Evolutionary conservation across 2,797 vertebrate genomes (phyloP).

Genomic region (Crypturellus tataupa): DNA sequence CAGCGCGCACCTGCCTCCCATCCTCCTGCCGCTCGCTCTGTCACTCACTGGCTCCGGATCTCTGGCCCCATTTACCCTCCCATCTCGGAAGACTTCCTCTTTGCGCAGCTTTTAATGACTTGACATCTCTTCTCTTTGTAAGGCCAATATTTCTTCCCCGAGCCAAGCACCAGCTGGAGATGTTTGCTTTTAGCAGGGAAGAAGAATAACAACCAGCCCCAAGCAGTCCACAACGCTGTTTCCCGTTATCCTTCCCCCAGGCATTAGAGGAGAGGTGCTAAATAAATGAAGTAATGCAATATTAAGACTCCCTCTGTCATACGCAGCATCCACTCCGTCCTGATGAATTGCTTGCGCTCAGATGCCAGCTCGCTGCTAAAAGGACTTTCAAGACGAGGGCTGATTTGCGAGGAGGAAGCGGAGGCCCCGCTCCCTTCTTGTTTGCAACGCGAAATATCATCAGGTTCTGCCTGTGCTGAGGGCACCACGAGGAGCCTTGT

Average conservation of each 20-base stretch:
- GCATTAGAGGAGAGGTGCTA: slow-evolving; percentile 33
- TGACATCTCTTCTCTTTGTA: background rate
- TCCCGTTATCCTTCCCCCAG: slow-evolving; percentile 30
- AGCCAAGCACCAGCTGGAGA: slow-evolving; percentile 21
- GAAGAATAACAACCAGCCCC: background rate
- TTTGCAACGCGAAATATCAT: background rate
- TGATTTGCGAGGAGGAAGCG: background rate
- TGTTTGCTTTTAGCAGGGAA: slow-evolving; percentile 15
- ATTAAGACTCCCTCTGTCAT: slow-evolving; percentile 23
- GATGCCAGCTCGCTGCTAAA: background rate
- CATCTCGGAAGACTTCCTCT: background rate
- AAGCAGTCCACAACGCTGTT: background rate
- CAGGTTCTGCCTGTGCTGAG: background rate
- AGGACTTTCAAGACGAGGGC: background rate
- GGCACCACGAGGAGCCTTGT: too few relatives aligned
- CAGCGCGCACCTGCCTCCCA: accelerated
- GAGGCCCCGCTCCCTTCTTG: accelerated
- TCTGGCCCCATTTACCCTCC: background rate
- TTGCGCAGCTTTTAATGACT: slow-evolving; percentile 15
- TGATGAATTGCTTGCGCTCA: background rate
- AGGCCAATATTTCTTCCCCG: background rate
- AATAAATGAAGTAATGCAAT: slow-evolving; percentile 46
- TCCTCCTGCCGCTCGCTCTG: background rate
- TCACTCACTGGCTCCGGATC: background rate
- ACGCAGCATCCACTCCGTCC: background rate